phyloP scores from a whole-genome alignment of 2,113 vertebrate genomes.

The Myrmecophaga tridactyla region DNA sequence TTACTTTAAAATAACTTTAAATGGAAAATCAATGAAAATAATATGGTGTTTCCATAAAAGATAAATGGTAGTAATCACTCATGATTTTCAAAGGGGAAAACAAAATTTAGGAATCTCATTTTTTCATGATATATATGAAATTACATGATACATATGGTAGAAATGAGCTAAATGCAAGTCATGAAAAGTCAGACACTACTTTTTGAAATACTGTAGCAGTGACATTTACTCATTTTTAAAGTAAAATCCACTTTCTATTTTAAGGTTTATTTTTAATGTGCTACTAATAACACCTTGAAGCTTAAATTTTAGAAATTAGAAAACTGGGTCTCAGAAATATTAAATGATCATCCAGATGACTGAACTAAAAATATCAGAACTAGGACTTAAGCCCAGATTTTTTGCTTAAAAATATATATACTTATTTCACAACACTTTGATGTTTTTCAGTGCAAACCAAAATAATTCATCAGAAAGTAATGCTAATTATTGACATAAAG shows the following conservation, averaged over 20 bases:
- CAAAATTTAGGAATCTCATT: slow-evolving; percentile 40
- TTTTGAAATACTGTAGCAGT: neutral
- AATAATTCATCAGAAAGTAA: neutral
- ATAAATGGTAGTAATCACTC: slow-evolving; percentile 52
- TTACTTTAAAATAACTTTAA: slow-evolving; percentile 71
- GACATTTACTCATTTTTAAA: neutral
- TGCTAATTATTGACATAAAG: neutral
- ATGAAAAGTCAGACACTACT: neutral
- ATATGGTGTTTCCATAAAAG: slow-evolving; percentile 58
- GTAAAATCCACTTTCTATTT: neutral
- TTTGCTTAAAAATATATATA: neutral
- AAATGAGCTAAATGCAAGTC: neutral
- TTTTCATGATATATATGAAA: neutral
- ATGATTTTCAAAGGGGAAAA: slow-evolving; percentile 10
- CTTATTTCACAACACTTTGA: neutral
- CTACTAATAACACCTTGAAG: neutral
- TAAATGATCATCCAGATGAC: neutral
- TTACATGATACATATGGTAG: neutral
- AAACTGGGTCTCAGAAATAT: neutral
- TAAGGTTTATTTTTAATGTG: neutral
- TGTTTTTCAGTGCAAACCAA: neutral
- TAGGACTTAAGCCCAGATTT: neutral
- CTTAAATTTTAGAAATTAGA: slow-evolving; percentile 23
- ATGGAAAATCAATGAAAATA: slow-evolving; percentile 72
- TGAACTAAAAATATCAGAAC: neutral